Evolutionary conservation across 2,888 invertebrate species (phyloP).

Genomic region (Chaitophorus viminalis): DNA sequence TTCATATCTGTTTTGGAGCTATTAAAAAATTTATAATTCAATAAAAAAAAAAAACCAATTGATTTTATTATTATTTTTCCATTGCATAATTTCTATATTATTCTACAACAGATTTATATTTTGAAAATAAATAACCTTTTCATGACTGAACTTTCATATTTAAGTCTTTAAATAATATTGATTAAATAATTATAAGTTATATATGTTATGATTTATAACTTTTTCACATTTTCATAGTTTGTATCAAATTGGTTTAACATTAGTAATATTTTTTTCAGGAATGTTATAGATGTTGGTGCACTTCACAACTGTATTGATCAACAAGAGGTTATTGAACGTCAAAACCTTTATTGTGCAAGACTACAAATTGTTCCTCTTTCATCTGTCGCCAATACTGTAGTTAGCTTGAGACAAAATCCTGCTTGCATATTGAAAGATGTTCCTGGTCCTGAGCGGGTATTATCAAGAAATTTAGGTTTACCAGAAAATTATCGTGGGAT

Average conservation of each 20-base stretch:
- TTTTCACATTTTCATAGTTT: no score
- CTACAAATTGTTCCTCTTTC: slow-evolving; percentile 65
- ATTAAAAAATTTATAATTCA: no score
- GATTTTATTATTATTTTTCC: no score
- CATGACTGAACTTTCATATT: no score
- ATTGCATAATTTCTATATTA: no score
- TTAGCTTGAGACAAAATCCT: slow-evolving; percentile 67
- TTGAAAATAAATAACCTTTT: no score
- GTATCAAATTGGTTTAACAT: background rate
- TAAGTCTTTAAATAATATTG: no score
- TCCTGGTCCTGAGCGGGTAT: slow-evolving; percentile 77
- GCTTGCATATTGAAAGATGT: slow-evolving; percentile 74
- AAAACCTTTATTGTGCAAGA: slow-evolving; percentile 70
- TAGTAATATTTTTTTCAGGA: slow-evolving; percentile 71
- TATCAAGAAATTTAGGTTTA: slow-evolving; percentile 67
- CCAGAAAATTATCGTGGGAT: slow-evolving; percentile 45
- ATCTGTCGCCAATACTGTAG: slow-evolving; percentile 61
- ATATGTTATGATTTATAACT: no score
- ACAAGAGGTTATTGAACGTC: slow-evolving; percentile 86
- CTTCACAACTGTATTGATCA: slow-evolving; percentile 89
- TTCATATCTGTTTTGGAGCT: no score
- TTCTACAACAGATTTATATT: no score
- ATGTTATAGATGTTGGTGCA: slow-evolving; percentile 94
- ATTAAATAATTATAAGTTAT: no score
- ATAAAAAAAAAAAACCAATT: no score